A percentile compares a stretch with the other conserved stretches of the same genome.
phyloP scores from a whole-genome alignment of 2,113 vertebrate species.

The Ptilonorhynchus violaceus region DNA sequence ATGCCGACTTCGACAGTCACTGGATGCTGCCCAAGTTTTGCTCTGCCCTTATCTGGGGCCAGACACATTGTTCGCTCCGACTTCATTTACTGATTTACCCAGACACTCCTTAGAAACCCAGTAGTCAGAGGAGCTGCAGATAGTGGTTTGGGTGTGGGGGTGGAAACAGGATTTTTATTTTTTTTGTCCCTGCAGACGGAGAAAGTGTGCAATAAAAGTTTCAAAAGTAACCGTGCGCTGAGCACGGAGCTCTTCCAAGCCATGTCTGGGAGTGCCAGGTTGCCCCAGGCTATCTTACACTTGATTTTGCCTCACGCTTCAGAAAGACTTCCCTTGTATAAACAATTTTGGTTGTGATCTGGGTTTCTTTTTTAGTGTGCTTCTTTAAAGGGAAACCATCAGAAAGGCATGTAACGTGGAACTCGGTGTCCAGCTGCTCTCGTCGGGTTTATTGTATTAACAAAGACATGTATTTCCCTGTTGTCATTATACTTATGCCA shows the following conservation, averaged over 20 bases:
- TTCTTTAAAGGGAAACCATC: not conserved
- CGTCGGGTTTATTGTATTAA: not conserved
- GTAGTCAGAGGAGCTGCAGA: constrained; percentile 48
- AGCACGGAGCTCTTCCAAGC: not conserved
- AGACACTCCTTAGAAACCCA: constrained; percentile 69
- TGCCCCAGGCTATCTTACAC: constrained; percentile 12
- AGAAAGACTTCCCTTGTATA: constrained; percentile 18
- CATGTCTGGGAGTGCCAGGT: constrained; percentile 4
- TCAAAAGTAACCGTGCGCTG: not conserved
- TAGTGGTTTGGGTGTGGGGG: constrained; percentile 65
- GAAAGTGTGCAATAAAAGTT: not conserved
- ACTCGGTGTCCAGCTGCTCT: not conserved
- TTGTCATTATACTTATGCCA: not conserved
- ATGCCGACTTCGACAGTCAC: not conserved
- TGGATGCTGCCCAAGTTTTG: constrained; percentile 70
- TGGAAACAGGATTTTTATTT: not conserved
- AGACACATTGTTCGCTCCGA: constrained; percentile 14
- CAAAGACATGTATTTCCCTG: not conserved
- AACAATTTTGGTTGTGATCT: constrained; percentile 6
- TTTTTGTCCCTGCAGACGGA: not conserved
- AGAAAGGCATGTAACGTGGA: not conserved
- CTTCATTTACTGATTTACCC: constrained; percentile 62
- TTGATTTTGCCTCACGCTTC: constrained; percentile 18
- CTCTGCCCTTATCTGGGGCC: constrained; percentile 68
- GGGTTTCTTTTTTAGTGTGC: not conserved